Percentiles rank a stretch among this genome's conserved stretches.
Evolutionary conservation across 1,140 invertebrate genomes (phyloP).

Genomic region (Bombus vancouverensis): DNA sequence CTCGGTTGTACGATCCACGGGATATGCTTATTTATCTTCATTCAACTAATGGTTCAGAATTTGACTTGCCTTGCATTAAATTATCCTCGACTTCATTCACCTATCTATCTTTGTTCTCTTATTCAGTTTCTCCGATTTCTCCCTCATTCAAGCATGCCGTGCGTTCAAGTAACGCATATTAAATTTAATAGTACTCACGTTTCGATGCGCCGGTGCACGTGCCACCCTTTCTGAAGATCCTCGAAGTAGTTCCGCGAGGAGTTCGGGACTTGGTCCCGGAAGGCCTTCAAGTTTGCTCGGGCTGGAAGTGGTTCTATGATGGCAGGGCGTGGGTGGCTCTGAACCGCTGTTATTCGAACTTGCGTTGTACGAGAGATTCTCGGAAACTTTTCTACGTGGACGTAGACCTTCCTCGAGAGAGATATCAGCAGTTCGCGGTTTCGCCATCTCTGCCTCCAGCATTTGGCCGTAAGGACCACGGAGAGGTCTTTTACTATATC

Average conservation of each 20-base stretch:
- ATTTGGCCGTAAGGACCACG: constrained; percentile 92
- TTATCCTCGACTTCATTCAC: neutral
- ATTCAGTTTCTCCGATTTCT: neutral
- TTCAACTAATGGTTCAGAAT: neutral
- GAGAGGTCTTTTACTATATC: constrained; percentile 89
- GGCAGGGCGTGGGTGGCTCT: constrained; percentile 81
- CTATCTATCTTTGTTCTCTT: too few species aligned
- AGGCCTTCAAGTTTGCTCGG: constrained; percentile 89
- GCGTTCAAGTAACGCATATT: constrained; percentile 4
- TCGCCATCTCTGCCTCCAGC: constrained; percentile 92
- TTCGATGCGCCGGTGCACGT: constrained; percentile 75
- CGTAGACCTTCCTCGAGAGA: constrained; percentile 72
- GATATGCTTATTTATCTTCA: constrained; percentile 6
- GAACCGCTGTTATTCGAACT: constrained; percentile 74
- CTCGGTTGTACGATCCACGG: neutral
- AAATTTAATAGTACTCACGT: constrained; percentile 72
- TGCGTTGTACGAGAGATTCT: constrained; percentile 76
- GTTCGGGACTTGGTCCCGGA: constrained; percentile 86
- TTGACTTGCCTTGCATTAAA: neutral
- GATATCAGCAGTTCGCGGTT: constrained; percentile 82
- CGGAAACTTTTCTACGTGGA: constrained; percentile 77
- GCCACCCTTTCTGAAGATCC: constrained; percentile 89
- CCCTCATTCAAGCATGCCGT: neutral
- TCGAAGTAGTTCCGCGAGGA: constrained; percentile 88
- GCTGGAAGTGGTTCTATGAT: constrained; percentile 90